Base-by-base conservation (phyloP, 1,140 invertebrate species). In the Hestina assimilis region DNA sequence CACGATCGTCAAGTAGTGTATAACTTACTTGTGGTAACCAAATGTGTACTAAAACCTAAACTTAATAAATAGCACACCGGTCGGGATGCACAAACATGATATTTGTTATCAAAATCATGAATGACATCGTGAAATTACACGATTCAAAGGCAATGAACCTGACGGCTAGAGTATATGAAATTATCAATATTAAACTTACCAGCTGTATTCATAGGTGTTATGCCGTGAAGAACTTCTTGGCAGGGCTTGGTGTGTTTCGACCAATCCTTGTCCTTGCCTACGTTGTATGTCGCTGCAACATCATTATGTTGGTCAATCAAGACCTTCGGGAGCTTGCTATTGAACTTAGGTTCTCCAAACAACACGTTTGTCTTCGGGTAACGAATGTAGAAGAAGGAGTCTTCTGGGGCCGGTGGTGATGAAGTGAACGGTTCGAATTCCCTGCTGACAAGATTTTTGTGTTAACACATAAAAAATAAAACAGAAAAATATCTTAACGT, bases 361-460 rank as follows among this genome's bases (percentile, higher is more conserved):
- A 89, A 31, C 0, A 69, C 67, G n/a, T 85, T 75, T 3, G 81
- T 66, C 47, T 81, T 85, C 0, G 92, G 89, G 70, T 93, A 93
- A 15, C 91, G 89, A 56, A 93, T 91, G 56, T 90, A 92, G 73
- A 94, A 92, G 69, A 94, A 94, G 31, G 89, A 92, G 57, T 94
- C 93, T 71, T 94, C 93, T 33, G 92, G 90, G 8, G 91, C 91
- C 8, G 93, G 93, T 14, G 93, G 93, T 19, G 93, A 93, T 61
- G 93, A 91, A 9, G 93, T 88, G 52, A 89, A 91, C 33, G 92
- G 91, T 58, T 93, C 92, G 69, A 94, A 93, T 47, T 92, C 92
- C 79, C 93, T 94, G 83, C 4, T 81, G 79, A 79, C 57, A 80
- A 77, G 59, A 35, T 17, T 15, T 7, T 9, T 28, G n/a, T 28